A percentile compares a stretch with the other conserved stretches of the same genome.
Conservation (phyloP, 2,797 vertebrate species). For the Balearica regulorum region DNA sequence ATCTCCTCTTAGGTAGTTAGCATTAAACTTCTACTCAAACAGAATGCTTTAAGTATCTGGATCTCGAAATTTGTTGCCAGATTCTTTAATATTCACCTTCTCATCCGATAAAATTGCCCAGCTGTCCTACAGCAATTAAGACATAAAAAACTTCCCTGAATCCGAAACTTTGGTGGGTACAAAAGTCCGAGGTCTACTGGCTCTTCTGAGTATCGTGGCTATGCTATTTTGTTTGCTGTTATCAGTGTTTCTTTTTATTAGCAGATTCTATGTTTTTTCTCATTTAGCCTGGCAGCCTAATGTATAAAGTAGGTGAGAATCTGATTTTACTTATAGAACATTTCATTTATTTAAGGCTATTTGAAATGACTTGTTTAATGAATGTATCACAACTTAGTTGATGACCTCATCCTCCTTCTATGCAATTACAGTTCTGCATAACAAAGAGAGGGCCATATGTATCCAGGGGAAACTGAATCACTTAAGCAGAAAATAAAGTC, state of each 20-base stretch:
- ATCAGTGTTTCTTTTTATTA: not conserved
- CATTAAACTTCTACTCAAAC: not conserved
- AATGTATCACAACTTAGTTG: not conserved
- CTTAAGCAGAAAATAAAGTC: conserved; percentile 35
- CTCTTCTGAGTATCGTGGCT: not conserved
- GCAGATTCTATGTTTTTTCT: not conserved
- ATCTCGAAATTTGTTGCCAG: not conserved
- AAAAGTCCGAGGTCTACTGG: not conserved
- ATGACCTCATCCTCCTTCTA: not conserved
- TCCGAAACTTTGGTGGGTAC: not conserved
- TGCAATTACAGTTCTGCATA: not conserved
- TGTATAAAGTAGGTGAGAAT: not conserved
- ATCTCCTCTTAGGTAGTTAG: not conserved
- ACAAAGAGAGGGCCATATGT: not conserved
- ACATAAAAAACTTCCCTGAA: not conserved
- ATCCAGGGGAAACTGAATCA: conserved; percentile 18
- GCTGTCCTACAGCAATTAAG: not conserved
- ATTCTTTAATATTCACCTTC: not conserved
- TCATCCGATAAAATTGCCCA: not conserved
- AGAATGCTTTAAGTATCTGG: not conserved
- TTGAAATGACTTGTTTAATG: not conserved
- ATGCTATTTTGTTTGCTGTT: not conserved
- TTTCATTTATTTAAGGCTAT: not conserved
- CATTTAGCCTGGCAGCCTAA: not conserved
- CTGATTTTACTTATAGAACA: not conserved